Conservation (phyloP, 1,140 invertebrate genomes). For the Musca vetustissima region DNA sequence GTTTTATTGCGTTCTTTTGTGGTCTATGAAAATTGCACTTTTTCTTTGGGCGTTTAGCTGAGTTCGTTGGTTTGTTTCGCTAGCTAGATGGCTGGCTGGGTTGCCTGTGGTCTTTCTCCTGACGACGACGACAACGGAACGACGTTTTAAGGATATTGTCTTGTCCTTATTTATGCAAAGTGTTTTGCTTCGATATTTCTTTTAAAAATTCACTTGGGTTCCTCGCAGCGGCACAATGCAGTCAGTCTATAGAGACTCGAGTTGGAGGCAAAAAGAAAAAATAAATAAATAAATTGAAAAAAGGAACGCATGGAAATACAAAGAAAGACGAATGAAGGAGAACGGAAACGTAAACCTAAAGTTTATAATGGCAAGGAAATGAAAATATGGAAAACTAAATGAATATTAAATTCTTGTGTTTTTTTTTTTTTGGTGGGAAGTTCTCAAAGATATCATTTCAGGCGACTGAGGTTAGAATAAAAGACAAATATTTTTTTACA, state of each 20-base stretch:
- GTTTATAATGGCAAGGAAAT: constrained; percentile 16
- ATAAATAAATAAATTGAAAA: too few species aligned
- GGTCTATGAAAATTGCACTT: constrained; percentile 15
- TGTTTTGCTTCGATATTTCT: constrained; percentile 19
- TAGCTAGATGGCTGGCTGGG: not conserved
- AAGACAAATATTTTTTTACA: too few species aligned
- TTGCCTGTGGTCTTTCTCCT: too few species aligned
- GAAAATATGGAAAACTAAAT: not conserved
- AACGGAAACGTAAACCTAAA: constrained; percentile 12
- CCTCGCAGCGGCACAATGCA: not conserved
- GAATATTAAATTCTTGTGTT: too few species aligned
- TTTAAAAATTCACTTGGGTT: not conserved
- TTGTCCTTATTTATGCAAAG: constrained; percentile 19
- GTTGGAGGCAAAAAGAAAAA: too few species aligned
- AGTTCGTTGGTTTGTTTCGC: not conserved
- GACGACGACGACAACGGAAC: not conserved
- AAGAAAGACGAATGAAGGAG: too few species aligned
- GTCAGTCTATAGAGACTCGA: too few species aligned
- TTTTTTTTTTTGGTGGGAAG: too few species aligned
- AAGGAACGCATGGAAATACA: too few species aligned
- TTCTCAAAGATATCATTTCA: too few species aligned
- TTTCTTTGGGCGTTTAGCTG: not conserved
- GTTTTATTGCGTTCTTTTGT: too few species aligned
- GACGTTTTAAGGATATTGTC: constrained; percentile 18
- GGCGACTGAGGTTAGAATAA: too few species aligned